A percentile compares a stretch with the other conserved stretches of the same genome.
Evolutionary conservation across 2,113 vertebrate species (phyloP).

Genomic region (Ifrita kowaldi): DNA sequence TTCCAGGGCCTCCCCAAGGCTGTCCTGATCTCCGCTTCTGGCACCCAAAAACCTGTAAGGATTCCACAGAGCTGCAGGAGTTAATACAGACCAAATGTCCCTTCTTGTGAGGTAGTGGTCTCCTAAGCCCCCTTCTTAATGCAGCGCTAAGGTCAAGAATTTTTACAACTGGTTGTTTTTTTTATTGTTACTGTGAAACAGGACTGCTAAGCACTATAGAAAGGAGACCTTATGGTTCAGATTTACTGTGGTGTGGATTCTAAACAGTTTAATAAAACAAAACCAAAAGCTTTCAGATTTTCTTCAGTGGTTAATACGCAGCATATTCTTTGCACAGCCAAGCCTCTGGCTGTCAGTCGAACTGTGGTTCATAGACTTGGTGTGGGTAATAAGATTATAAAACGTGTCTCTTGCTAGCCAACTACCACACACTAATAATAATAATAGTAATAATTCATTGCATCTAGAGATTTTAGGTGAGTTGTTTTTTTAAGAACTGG

Average conservation of each 20-base stretch:
- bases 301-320: conserved; percentile 31
- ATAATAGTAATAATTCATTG: conserved; percentile 61
- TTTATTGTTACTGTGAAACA: conserved; percentile 66
- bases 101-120: not conserved
- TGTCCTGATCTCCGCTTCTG: not conserved
- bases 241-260: conserved; percentile 40
- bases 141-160: not conserved
- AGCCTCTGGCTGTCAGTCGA: not conserved
- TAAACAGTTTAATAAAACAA: conserved; percentile 67
- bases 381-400: conserved; percentile 69
- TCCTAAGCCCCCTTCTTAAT: conserved; percentile 7
- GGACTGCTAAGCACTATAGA: conserved; percentile 41
- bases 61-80: not conserved
- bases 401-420: conserved; percentile 65
- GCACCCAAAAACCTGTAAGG: not conserved
- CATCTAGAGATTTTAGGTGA: conserved; percentile 20
- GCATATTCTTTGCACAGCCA: conserved; percentile 10
- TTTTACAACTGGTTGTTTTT: conserved; percentile 44
- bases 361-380: conserved; percentile 42
- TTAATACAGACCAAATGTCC: not conserved
- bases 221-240: conserved; percentile 58
- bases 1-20: not conserved
- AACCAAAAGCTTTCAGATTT: conserved; percentile 46
- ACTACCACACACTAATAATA: conserved; percentile 62
- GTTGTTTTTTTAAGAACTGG: conserved; percentile 21